Percentiles rank a stretch among this genome's conserved stretches.
Evolutionary conservation across 2,797 vertebrate species (phyloP).

Genomic region (Ibycter americanus): DNA sequence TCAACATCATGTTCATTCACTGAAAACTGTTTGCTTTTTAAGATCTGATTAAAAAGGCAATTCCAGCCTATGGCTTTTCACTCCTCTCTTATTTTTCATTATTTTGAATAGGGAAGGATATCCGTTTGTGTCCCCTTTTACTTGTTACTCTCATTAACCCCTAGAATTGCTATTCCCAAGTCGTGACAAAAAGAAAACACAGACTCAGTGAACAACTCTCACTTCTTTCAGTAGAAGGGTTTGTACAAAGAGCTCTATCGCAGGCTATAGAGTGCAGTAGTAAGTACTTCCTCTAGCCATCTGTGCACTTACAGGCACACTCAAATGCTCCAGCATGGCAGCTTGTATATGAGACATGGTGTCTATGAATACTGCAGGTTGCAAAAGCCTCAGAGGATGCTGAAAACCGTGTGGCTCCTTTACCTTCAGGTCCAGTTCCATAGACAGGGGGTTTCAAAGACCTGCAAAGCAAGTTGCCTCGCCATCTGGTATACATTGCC

Average conservation of each 20-base stretch:
- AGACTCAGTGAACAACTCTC: not conserved
- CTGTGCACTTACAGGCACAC: rapidly evolving
- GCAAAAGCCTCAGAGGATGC: not conserved
- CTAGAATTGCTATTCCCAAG: not conserved
- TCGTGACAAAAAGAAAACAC: not conserved
- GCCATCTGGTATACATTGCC: not conserved
- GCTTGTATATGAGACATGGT: not conserved
- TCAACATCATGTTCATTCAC: not conserved
- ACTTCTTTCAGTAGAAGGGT: not conserved
- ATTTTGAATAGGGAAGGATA: not conserved
- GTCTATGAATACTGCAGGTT: not conserved
- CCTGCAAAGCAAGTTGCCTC: not conserved
- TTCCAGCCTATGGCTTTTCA: not conserved
- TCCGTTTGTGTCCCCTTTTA: not conserved
- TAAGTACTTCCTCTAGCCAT: not conserved
- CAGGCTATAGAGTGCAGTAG: not conserved
- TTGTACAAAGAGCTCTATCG: not conserved
- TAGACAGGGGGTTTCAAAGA: not conserved
- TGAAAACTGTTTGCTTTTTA: not conserved
- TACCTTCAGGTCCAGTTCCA: not conserved
- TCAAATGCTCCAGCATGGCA: not conserved
- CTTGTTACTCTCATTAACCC: not conserved
- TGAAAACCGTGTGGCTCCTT: not conserved
- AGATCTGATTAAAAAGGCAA: not conserved
- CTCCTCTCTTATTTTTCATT: not conserved